Evolutionary conservation across 1,140 invertebrate genomes (phyloP).

Genomic region (Muscidifurax raptorellus): DNA sequence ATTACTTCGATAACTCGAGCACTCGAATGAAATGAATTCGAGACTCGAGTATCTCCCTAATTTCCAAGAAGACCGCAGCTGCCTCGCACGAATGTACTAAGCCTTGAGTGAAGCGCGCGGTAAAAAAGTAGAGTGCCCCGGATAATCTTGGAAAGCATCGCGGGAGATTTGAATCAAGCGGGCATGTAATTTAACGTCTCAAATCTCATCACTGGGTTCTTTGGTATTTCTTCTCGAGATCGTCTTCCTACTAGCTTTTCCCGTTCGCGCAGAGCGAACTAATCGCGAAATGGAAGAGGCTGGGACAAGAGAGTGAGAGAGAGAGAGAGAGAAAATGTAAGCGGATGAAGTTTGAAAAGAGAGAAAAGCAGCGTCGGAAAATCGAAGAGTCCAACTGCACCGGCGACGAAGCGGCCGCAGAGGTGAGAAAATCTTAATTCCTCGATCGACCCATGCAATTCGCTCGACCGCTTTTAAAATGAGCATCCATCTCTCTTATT

Average conservation of each 20-base stretch:
- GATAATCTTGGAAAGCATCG: neutral
- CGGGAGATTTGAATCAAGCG: slow-evolving; percentile 27
- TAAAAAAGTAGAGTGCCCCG: neutral
- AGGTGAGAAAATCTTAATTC: slow-evolving; percentile 26
- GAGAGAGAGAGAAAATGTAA: neutral
- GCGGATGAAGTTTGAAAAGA: neutral
- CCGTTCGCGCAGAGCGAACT: neutral
- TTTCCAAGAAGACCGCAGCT: neutral
- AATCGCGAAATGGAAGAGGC: neutral
- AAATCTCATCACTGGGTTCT: slow-evolving; percentile 22
- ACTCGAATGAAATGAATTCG: too few relatives aligned
- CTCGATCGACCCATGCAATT: slow-evolving; percentile 25
- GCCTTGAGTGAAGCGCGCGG: neutral
- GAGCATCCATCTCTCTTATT: slow-evolving; percentile 37
- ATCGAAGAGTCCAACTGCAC: neutral
- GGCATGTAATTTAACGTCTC: slow-evolving; percentile 1
- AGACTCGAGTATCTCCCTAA: too few relatives aligned
- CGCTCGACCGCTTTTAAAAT: slow-evolving; percentile 24
- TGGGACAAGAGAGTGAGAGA: neutral
- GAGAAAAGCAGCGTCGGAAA: neutral
- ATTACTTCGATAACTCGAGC: too few relatives aligned
- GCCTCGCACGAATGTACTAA: neutral
- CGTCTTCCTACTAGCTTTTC: neutral
- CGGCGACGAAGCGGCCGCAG: neutral
- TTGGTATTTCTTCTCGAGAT: neutral